phyloP scores from a whole-genome alignment of 2,888 invertebrate species.

The Synergus japonicus region DNA sequence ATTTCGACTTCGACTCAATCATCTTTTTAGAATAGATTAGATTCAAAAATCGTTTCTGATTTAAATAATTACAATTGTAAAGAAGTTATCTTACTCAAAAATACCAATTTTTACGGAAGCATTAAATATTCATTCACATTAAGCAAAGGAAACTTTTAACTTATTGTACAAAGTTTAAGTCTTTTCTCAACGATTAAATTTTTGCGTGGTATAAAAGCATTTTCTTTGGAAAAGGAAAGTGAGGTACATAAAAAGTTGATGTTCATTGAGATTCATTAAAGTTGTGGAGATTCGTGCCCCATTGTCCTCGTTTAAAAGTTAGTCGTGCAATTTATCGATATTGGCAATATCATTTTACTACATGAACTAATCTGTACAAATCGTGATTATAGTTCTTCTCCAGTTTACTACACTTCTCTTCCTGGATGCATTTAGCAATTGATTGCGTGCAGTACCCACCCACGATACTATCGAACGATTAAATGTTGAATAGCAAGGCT shows the following conservation, averaged over 20 bases:
- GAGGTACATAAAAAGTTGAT: not conserved
- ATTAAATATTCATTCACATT: not conserved
- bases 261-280: not conserved
- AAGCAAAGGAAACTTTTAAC: not conserved
- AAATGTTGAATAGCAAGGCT: slow-evolving; percentile 64
- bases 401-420: slow-evolving; percentile 44
- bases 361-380: not conserved
- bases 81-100: no score
- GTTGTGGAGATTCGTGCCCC: not conserved
- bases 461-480: slow-evolving; percentile 57
- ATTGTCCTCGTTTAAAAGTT: slow-evolving; percentile 17
- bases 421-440: slow-evolving; percentile 51
- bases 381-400: slow-evolving; percentile 8
- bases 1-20: no score
- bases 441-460: slow-evolving; percentile 50
- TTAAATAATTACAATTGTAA: no score
- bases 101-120: no score
- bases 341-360: slow-evolving; percentile 16
- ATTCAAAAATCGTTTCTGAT: no score
- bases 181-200: not conserved
- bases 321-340: not conserved
- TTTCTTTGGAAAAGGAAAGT: not conserved
- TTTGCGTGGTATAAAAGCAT: not conserved
- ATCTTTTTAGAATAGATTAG: no score
- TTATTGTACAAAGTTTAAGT: not conserved